Percentiles rank a stretch among this genome's conserved stretches.
These are phyloP conservation scores for Bursaphelenchus mucronatus DNA, from an alignment of 1,140 invertebrate genomes.

Conservation along the genomic window DNA sequence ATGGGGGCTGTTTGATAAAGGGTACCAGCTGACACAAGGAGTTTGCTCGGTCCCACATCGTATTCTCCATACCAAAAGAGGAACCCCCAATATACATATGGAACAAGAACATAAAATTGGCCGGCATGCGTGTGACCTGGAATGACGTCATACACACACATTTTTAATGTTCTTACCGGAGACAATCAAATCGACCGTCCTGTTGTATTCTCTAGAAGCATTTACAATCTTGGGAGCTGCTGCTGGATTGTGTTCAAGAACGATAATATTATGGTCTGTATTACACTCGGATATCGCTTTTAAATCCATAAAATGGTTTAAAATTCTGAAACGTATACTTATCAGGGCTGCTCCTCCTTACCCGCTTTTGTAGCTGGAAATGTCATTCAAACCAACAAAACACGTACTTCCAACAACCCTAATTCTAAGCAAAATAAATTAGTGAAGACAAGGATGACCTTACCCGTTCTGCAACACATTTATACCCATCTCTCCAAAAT, in stretches of 20 bases:
- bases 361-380: slow-evolving; percentile 44
- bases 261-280: slow-evolving; percentile 32
- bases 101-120: slow-evolving; percentile 40
- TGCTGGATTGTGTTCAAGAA: slow-evolving; percentile 45
- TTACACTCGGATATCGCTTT: slow-evolving; percentile 26
- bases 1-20: slow-evolving; percentile 47
- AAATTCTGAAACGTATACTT: slow-evolving; percentile 26
- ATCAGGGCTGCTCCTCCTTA: slow-evolving; percentile 8
- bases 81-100: slow-evolving; percentile 45
- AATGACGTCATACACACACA: neutral
- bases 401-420: slow-evolving; percentile 33
- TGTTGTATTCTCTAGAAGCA: slow-evolving; percentile 14
- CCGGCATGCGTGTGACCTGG: slow-evolving; percentile 7
- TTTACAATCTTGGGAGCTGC: slow-evolving; percentile 35
- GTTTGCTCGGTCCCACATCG: slow-evolving; percentile 29
- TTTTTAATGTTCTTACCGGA: slow-evolving; percentile 34
- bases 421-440: slow-evolving; percentile 23
- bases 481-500: slow-evolving; percentile 46
- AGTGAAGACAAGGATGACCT: slow-evolving; percentile 2
- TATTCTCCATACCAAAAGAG: slow-evolving; percentile 47
- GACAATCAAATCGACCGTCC: slow-evolving; percentile 38
- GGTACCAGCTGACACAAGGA: slow-evolving; percentile 46
- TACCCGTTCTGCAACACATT: slow-evolving; percentile 35
- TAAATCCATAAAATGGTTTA: slow-evolving; percentile 37
- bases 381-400: slow-evolving; percentile 42